phyloP scores from a whole-genome alignment of 1,140 invertebrate genomes.

The Chironomus tepperi region DNA sequence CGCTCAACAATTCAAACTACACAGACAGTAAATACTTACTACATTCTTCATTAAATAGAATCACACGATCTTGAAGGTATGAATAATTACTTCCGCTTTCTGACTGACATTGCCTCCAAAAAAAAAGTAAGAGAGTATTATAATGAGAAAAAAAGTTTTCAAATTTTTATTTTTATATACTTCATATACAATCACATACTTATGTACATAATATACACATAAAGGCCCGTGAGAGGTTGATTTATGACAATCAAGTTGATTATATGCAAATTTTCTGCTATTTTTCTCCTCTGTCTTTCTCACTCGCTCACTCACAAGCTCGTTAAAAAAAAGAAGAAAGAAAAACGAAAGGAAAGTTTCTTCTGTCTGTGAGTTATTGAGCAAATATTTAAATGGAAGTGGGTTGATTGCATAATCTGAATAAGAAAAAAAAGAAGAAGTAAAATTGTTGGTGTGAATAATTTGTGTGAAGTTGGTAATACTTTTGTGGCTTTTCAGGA shows the following conservation, averaged over 20 bases:
- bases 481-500: too few species aligned
- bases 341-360: background rate
- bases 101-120: constrained; percentile 10
- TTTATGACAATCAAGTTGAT: constrained; percentile 18
- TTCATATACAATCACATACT: background rate
- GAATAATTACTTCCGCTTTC: constrained; percentile 23
- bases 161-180: background rate
- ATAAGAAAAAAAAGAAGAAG: background rate
- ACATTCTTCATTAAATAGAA: too few species aligned
- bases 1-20: too few species aligned
- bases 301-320: background rate
- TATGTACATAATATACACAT: background rate
- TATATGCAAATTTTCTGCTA: constrained; percentile 22
- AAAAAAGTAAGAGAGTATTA: background rate
- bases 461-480: too few species aligned
- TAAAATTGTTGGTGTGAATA: too few species aligned
- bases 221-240: background rate
- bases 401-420: constrained; percentile 20
- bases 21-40: too few species aligned
- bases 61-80: background rate
- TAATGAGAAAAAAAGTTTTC: background rate
- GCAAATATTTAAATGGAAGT: constrained; percentile 22
- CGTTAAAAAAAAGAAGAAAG: background rate
- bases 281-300: background rate
- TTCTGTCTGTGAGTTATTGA: constrained; percentile 1